Evolutionary conservation across 1,140 invertebrate genomes (phyloP), one percentile per base, ranked within the genome.

Genomic region (Leptestheria dahalacensis): DNA sequence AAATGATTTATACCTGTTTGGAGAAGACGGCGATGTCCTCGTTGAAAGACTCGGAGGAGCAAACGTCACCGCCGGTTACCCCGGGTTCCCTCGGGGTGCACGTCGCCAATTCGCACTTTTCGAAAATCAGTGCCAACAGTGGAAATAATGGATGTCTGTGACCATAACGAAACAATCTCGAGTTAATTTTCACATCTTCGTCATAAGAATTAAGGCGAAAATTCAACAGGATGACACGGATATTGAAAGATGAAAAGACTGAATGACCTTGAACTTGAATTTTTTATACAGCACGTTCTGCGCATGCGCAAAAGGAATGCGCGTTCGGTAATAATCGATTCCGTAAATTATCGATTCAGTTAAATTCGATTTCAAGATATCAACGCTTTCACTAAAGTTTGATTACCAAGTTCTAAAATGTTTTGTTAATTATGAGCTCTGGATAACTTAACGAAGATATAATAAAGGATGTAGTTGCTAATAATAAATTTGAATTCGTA

Each of bases 91-190:
- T 79, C 48, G 95, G 95, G 67, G 96, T 98, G 78, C 91, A 97
- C 66, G 97, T 99, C 66, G 97, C 97, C 74, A 99, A 77, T 79
- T 99, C 97, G 75, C 97, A 99, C 80, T 99, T 99, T 82, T 99
- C 95, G 75, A 99, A 98, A 75, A 99, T 97, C 69, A 98, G 81
- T 64, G 94, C 92, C 73, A 99, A 82, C 66, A 99, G 79, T 66
- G 97, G 96, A 77, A 97, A 99, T 68, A 99, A 79, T 66, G 96
- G 96, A 76, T 99, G 97, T 74, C 96, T 99, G 69, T 57, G 59
- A 15, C 33, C 6, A 41, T 9, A 41, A 41, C 15, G 15, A 41
- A 6, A 41, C 61, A 66, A 82, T 70, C 71, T 62, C 64, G 51
- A 64, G 70, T 70, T 51, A 18, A 52, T 9, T 41, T 15, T 9